A percentile compares a stretch with the other conserved stretches of the same genome.
Conservation (phyloP, 2,797 vertebrate species). For the Poeciliopsis presidionis region DNA sequence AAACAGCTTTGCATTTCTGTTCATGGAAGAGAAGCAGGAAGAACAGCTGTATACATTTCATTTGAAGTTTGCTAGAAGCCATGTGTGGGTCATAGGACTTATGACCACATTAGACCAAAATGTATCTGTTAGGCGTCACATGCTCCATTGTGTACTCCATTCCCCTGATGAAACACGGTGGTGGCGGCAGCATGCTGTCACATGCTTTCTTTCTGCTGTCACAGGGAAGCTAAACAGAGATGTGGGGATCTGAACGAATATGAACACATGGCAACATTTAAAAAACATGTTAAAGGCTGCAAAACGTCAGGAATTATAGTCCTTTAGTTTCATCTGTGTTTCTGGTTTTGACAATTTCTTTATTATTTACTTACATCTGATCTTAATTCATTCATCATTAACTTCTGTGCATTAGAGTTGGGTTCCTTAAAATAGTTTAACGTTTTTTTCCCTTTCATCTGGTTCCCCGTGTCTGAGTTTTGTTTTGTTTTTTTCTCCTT, state of each 20-base stretch:
- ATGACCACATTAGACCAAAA: neutral
- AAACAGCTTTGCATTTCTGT: neutral
- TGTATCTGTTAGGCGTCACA: neutral
- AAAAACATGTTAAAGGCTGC: neutral
- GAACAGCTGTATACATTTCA: neutral
- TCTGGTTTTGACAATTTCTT: neutral
- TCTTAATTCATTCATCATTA: neutral
- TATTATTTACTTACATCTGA: neutral
- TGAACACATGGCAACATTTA: neutral
- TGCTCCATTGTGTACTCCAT: neutral
- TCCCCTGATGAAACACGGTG: neutral
- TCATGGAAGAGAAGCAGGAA: neutral
- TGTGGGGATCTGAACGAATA: neutral
- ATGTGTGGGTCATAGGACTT: neutral
- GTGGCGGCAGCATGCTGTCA: neutral
- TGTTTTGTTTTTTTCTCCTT: neutral
- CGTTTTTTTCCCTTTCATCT: neutral
- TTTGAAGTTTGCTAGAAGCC: neutral
- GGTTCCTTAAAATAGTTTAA: neutral
- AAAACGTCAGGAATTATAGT: neutral
- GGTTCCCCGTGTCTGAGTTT: neutral
- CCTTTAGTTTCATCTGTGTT: neutral
- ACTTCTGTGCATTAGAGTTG: neutral
- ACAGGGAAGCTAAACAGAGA: neutral
- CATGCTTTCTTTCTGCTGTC: neutral